These are phyloP conservation scores for Circaetus gallicus DNA, from an alignment of 2,113 vertebrate species.

Conservation along the genomic window DNA sequence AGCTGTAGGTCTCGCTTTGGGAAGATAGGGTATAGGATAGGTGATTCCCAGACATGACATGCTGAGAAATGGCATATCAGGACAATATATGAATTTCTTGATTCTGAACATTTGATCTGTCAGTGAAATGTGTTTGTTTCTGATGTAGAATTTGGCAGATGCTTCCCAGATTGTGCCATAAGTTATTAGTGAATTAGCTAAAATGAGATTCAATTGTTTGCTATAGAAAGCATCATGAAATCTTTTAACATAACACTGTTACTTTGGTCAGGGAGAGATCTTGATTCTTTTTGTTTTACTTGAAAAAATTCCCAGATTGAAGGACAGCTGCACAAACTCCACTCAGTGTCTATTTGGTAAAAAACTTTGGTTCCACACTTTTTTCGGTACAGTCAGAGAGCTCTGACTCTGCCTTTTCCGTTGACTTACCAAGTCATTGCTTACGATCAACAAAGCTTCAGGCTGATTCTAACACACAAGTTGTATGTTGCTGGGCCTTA, in stretches of 20 bases:
- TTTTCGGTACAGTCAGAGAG: background rate
- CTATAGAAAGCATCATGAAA: background rate
- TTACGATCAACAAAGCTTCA: background rate
- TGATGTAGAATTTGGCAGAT: background rate
- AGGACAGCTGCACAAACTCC: background rate
- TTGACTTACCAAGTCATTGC: too few relatives aligned
- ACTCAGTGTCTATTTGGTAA: background rate
- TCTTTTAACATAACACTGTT: background rate
- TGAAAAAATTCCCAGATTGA: background rate
- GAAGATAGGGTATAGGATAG: accelerated
- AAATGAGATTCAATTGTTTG: background rate
- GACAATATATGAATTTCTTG: background rate
- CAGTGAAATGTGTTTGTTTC: background rate
- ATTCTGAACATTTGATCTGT: background rate
- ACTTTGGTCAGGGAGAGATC: background rate
- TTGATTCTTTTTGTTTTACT: background rate
- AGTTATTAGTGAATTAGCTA: background rate
- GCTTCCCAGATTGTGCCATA: background rate
- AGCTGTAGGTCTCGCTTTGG: background rate
- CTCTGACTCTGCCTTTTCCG: background rate
- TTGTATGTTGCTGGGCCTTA: background rate
- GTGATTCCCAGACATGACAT: too few relatives aligned
- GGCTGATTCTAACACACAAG: background rate
- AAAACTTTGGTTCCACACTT: background rate
- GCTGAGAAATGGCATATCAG: background rate